These are phyloP conservation scores for Typhlichthys eigenmanni DNA, from an alignment of 2,797 vertebrate species.

Conservation along the genomic window DNA sequence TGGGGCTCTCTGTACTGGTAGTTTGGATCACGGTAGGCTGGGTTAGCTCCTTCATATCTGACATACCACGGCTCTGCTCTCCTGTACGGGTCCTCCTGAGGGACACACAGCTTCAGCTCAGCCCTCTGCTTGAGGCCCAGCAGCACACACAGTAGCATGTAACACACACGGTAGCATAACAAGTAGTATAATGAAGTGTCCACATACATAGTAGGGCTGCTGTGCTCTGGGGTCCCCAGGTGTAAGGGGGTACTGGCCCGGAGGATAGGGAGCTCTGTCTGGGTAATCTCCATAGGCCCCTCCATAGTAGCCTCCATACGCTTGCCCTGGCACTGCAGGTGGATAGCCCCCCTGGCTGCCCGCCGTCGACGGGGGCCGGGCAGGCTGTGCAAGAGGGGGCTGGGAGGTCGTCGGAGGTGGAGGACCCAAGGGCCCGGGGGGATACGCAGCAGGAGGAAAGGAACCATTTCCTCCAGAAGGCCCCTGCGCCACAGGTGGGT, in stretches of 20 bases:
- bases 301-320: slow-evolving; percentile 74
- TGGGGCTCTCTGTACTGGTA: slow-evolving; percentile 81
- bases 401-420: slow-evolving; percentile 45
- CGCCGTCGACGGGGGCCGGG: slow-evolving; percentile 77
- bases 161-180: no score
- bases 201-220: slow-evolving; percentile 86
- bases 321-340: slow-evolving; percentile 60
- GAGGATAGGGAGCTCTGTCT: slow-evolving; percentile 76
- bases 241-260: slow-evolving; percentile 73
- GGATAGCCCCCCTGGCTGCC: slow-evolving; percentile 76
- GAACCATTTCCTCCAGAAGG: slow-evolving; percentile 45
- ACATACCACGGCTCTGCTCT: slow-evolving; percentile 83
- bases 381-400: slow-evolving; percentile 65
- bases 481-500: slow-evolving; percentile 39
- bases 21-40: slow-evolving; percentile 75
- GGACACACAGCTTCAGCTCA: slow-evolving; percentile 4
- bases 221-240: slow-evolving; percentile 81
- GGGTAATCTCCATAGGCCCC: slow-evolving; percentile 81
- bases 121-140: background rate
- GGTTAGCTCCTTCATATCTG: slow-evolving; percentile 75
- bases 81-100: slow-evolving; percentile 80
- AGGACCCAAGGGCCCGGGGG: slow-evolving; percentile 40
- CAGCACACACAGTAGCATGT: background rate
- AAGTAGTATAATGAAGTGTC: background rate
- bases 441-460: slow-evolving; percentile 43